Evolutionary conservation across 2,888 invertebrate species (phyloP).

Genomic region (Andrena bicolor): DNA sequence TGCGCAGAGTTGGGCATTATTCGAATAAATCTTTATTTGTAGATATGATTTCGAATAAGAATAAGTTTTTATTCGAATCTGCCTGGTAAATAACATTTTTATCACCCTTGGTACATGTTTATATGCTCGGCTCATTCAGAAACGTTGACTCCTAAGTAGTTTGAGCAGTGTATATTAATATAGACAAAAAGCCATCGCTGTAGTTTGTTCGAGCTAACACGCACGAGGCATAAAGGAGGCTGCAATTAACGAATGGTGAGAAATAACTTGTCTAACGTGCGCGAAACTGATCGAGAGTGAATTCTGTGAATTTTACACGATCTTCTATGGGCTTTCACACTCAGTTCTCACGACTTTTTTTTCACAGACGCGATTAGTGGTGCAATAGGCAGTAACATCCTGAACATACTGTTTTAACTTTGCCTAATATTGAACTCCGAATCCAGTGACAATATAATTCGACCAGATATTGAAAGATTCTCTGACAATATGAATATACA

Average conservation of each 20-base stretch:
- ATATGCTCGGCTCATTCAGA: too few relatives aligned
- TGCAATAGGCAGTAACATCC: neutral
- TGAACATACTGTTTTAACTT: neutral
- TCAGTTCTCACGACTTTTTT: conserved; percentile 28
- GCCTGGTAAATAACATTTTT: too few relatives aligned
- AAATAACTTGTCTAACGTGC: neutral
- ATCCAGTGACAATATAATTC: neutral
- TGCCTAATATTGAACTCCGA: neutral
- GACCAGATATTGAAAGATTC: too few relatives aligned
- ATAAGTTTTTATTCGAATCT: too few relatives aligned
- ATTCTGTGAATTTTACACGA: conserved; percentile 34
- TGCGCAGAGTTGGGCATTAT: too few relatives aligned
- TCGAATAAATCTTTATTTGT: too few relatives aligned
- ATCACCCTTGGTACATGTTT: too few relatives aligned
- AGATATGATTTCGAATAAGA: too few relatives aligned
- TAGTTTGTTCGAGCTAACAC: neutral
- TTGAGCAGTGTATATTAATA: neutral
- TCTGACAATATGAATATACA: too few relatives aligned
- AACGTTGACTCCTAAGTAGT: too few relatives aligned
- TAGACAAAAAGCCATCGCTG: neutral
- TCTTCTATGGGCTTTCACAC: conserved; percentile 7
- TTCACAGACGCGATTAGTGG: neutral
- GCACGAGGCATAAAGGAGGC: neutral
- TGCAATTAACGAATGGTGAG: neutral
- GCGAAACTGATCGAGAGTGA: conserved; percentile 1